phyloP scores from a whole-genome alignment of 2,797 vertebrate genomes.

The Danio tinwini region DNA sequence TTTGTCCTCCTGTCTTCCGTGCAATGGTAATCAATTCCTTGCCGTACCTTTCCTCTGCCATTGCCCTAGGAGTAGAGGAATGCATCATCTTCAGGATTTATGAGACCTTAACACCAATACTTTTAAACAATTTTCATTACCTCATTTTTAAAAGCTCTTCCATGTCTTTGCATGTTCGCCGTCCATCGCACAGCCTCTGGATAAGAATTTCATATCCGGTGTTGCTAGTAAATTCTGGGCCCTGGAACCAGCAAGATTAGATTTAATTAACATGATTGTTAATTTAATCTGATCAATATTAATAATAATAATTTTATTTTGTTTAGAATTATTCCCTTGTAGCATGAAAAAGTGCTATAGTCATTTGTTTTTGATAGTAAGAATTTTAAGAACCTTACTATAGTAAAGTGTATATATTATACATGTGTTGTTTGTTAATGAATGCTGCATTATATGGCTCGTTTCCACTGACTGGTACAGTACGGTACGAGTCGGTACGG shows the following conservation, averaged over 20 bases:
- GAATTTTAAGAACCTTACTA: too few relatives aligned
- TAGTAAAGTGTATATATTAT: too few relatives aligned
- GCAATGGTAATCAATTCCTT: slow-evolving; percentile 92
- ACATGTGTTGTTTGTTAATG: too few relatives aligned
- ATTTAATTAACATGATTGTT: background rate
- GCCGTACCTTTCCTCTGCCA: slow-evolving; percentile 93
- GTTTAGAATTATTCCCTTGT: background rate
- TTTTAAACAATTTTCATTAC: slow-evolving; percentile 68
- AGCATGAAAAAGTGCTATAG: background rate
- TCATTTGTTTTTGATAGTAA: too few relatives aligned
- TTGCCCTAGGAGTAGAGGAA: slow-evolving; percentile 76
- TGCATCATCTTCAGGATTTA: background rate
- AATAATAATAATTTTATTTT: background rate
- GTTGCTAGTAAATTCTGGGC: slow-evolving; percentile 86
- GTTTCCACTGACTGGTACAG: too few relatives aligned
- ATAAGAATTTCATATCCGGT: slow-evolving; percentile 86
- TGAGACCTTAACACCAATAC: background rate
- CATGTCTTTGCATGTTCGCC: slow-evolving; percentile 92
- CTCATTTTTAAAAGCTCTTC: slow-evolving; percentile 95
- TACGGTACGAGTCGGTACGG: too few relatives aligned
- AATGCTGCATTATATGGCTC: too few relatives aligned
- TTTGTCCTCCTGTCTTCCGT: slow-evolving; percentile 88
- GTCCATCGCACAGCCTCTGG: slow-evolving; percentile 88
- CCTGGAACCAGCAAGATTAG: slow-evolving; percentile 72
- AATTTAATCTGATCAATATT: too few relatives aligned